Percentiles rank a stretch among this genome's conserved stretches.
Conservation (phyloP, 35 echinoderm and acorn worm genomes). For the Chiridota heheva region DNA sequence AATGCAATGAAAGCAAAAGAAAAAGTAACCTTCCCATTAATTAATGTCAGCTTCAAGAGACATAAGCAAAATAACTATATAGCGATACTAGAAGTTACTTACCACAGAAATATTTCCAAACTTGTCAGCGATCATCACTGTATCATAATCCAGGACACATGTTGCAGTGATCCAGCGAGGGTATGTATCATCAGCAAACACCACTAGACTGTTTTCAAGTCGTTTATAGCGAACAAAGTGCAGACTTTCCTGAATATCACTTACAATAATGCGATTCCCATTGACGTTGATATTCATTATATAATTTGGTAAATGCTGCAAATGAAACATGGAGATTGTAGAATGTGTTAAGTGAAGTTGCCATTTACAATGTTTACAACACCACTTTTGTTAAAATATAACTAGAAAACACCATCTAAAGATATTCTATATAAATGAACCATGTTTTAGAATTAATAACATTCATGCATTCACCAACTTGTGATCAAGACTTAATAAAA, state of each 20-base stretch:
- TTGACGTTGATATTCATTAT: conserved; percentile 79
- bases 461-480: too few relatives aligned
- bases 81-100: too few relatives aligned
- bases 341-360: not conserved
- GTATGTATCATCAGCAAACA: conserved; percentile 92
- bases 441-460: too few relatives aligned
- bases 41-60: too few relatives aligned
- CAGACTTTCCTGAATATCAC: conserved; percentile 95
- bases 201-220: conserved; percentile 90
- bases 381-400: too few relatives aligned
- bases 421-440: too few relatives aligned
- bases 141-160: conserved; percentile 84
- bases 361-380: too few relatives aligned
- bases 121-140: conserved; percentile 83
- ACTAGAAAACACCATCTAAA: too few relatives aligned
- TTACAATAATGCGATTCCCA: conserved; percentile 77
- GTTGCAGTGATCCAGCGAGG: conserved; percentile 87
- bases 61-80: too few relatives aligned
- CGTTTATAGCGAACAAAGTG: conserved; percentile 95
- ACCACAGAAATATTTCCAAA: conserved; percentile 96
- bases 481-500: too few relatives aligned
- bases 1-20: too few relatives aligned
- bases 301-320: conserved; percentile 95
- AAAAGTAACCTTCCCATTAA: too few relatives aligned
- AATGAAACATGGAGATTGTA: not conserved